Percentiles rank a stretch among this genome's conserved stretches.
phyloP scores from a whole-genome alignment of 1,140 invertebrate genomes.

The honey bee (Apis mellifera) region DNA sequence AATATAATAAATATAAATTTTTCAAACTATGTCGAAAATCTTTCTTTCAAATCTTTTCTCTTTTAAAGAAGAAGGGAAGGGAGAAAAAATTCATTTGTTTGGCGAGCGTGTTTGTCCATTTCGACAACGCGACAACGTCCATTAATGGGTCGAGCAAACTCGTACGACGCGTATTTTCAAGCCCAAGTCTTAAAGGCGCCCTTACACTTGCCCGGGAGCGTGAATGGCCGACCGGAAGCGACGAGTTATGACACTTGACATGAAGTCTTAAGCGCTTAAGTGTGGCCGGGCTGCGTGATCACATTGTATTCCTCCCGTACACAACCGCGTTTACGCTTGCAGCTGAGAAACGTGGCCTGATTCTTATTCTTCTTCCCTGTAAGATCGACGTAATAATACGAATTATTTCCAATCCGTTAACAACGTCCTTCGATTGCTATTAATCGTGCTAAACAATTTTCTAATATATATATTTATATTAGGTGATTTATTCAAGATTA shows the following conservation, averaged over 20 bases:
- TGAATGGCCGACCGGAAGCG: slow-evolving; percentile 74
- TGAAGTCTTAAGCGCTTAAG: slow-evolving; percentile 72
- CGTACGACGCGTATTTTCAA: slow-evolving; percentile 23
- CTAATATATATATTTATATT: background rate
- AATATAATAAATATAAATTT: too few relatives aligned
- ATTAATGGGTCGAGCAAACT: background rate
- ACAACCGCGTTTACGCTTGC: slow-evolving; percentile 1
- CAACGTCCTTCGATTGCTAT: background rate
- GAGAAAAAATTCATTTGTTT: background rate
- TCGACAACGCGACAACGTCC: slow-evolving; percentile 5
- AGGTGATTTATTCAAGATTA: too few relatives aligned
- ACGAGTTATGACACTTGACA: slow-evolving; percentile 77
- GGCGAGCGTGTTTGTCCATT: background rate
- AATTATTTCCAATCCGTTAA: background rate
- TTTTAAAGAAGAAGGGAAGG: too few relatives aligned
- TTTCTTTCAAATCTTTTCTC: background rate
- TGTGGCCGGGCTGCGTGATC: slow-evolving; percentile 65
- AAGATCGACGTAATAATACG: background rate
- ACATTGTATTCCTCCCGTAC: slow-evolving; percentile 36
- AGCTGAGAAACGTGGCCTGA: slow-evolving; percentile 23
- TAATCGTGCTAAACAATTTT: background rate
- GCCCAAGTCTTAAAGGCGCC: slow-evolving; percentile 46
- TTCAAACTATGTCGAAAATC: too few relatives aligned
- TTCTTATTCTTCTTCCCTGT: background rate
- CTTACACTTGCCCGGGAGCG: slow-evolving; percentile 53